These are phyloP conservation scores for Carassius carassius DNA, from an alignment of 2,113 vertebrate genomes.

Conservation along the genomic window DNA sequence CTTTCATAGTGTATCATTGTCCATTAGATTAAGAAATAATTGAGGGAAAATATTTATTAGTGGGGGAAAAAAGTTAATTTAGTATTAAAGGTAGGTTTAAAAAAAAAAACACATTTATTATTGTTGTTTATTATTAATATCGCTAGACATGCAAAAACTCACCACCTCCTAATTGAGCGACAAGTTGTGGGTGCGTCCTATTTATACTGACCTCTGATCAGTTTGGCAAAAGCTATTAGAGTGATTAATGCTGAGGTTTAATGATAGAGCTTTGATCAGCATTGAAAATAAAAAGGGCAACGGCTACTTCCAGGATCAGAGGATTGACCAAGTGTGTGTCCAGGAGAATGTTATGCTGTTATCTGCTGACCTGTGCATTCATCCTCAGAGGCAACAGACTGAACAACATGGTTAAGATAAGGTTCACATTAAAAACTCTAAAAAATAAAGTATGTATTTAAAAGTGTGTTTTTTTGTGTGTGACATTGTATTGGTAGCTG, in stretches of 20 bases:
- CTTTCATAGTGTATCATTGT: too few species aligned
- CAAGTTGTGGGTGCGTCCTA: background rate
- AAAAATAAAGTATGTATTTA: background rate
- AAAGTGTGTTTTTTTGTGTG: background rate
- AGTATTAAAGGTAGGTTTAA: too few species aligned
- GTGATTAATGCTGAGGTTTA: conserved; percentile 3
- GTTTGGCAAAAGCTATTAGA: background rate
- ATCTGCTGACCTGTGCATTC: conserved; percentile 43
- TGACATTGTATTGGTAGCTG: too few species aligned
- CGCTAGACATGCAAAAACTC: too few species aligned
- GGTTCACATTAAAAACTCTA: background rate
- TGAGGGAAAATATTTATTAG: too few species aligned
- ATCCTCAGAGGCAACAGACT: background rate
- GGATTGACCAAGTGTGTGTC: conserved; percentile 18
- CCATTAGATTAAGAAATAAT: too few species aligned
- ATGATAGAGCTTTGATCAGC: background rate
- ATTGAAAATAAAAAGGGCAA: background rate
- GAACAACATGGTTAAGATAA: background rate
- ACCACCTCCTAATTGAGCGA: background rate
- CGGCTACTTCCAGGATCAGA: background rate
- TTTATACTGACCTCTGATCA: conserved; percentile 17
- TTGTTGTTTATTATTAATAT: too few species aligned
- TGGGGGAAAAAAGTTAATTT: too few species aligned
- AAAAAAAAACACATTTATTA: too few species aligned
- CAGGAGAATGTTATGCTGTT: background rate